phyloP scores from a whole-genome alignment of 2,888 invertebrate species.

The Theristus sp. region DNA sequence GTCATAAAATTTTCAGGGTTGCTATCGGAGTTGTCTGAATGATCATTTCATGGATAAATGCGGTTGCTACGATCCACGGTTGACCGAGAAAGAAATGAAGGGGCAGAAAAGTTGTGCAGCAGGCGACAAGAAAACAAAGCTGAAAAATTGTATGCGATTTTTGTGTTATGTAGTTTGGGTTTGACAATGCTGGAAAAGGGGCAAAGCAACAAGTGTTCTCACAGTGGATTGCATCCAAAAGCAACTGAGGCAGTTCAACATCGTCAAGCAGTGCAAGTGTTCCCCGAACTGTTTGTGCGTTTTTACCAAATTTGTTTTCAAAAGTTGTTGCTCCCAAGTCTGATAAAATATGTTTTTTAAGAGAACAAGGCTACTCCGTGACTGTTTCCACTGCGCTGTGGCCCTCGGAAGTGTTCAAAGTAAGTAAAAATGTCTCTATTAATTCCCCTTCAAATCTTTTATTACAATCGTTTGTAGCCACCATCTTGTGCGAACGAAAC shows the following conservation, averaged over 20 bases:
- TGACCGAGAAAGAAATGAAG: neutral
- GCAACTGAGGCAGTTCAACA: conserved; percentile 14
- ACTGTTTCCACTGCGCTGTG: conserved; percentile 24
- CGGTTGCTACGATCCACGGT: conserved; percentile 22
- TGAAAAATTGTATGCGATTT: too few species aligned
- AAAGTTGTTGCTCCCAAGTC: too few species aligned
- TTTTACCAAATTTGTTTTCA: too few species aligned
- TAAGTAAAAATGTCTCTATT: too few species aligned
- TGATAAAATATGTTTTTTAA: too few species aligned
- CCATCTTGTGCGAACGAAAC: conserved; percentile 14
- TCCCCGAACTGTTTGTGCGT: conserved; percentile 22
- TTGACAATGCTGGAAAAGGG: neutral
- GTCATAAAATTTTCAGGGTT: neutral
- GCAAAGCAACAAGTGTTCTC: neutral
- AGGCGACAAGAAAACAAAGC: too few species aligned
- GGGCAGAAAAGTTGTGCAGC: neutral
- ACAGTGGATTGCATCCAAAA: conserved; percentile 17
- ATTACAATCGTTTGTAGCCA: too few species aligned
- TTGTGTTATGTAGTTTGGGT: neutral
- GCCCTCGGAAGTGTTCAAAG: conserved; percentile 21
- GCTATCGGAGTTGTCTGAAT: conserved; percentile 15
- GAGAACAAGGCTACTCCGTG: conserved; percentile 18
- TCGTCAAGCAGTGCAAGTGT: conserved; percentile 19
- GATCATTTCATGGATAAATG: conserved; percentile 21
- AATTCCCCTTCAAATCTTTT: too few species aligned